Evolutionary conservation across 2,113 vertebrate genomes (phyloP).

Genomic region (Uropsilus gracilis): DNA sequence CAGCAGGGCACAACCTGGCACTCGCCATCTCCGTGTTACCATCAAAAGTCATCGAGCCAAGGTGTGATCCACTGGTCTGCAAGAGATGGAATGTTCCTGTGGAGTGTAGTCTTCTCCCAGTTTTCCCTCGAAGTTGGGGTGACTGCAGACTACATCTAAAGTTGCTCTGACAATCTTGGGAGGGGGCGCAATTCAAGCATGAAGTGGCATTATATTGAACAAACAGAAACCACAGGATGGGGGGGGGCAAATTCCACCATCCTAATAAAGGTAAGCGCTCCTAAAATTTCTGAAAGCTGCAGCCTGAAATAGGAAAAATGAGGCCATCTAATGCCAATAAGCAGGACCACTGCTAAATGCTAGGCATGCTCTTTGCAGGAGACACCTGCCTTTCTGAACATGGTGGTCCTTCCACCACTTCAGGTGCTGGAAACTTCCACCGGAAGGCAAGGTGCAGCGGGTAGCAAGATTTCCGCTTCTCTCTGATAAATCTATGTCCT

Average conservation of each 20-base stretch:
- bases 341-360: neutral
- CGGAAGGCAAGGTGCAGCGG: neutral
- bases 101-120: neutral
- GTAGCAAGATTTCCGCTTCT: neutral
- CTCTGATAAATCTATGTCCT: neutral
- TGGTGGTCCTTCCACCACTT: neutral
- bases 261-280: slow-evolving; percentile 46
- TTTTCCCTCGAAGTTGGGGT: neutral
- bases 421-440: neutral
- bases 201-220: slow-evolving; percentile 47
- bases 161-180: neutral
- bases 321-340: too few relatives aligned
- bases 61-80: neutral
- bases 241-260: slow-evolving; percentile 61
- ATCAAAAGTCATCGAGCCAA: neutral
- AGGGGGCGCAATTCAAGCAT: slow-evolving; percentile 29
- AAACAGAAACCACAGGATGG: neutral
- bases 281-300: neutral
- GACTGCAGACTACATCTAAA: neutral
- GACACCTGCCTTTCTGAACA: neutral
- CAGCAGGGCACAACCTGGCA: neutral
- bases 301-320: neutral
- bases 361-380: neutral
- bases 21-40: neutral
- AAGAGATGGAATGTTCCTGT: neutral